Evolutionary conservation across 1,140 invertebrate species (phyloP).

Genomic region (Chrysomallon squamiferum): DNA sequence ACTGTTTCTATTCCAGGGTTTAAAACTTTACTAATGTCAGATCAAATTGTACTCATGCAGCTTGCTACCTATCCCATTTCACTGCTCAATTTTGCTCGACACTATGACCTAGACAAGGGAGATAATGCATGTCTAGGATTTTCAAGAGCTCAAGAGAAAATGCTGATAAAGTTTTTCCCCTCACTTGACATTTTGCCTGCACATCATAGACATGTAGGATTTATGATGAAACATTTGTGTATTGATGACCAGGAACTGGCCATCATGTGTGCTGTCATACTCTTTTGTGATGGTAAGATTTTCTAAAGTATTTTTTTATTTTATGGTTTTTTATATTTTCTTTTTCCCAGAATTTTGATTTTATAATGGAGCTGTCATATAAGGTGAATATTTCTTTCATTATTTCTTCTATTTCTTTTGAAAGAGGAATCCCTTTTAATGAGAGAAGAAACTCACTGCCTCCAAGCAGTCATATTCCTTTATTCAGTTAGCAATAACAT

Average conservation of each 20-base stretch:
- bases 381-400: too few relatives aligned
- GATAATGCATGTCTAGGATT: slow-evolving; percentile 51
- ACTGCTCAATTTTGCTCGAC: slow-evolving; percentile 31
- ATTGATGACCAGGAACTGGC: slow-evolving; percentile 37
- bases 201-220: slow-evolving; percentile 39
- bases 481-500: too few relatives aligned
- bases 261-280: slow-evolving; percentile 34
- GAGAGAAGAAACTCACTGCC: too few relatives aligned
- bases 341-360: too few relatives aligned
- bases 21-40: slow-evolving; percentile 29
- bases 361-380: too few relatives aligned
- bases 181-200: slow-evolving; percentile 28
- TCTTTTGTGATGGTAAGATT: slow-evolving; percentile 35
- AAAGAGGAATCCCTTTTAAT: too few relatives aligned
- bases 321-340: too few relatives aligned
- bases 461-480: too few relatives aligned
- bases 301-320: too few relatives aligned
- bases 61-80: slow-evolving; percentile 41
- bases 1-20: slow-evolving; percentile 35
- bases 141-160: slow-evolving; percentile 25
- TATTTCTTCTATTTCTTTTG: too few relatives aligned
- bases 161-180: slow-evolving; percentile 35
- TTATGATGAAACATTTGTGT: slow-evolving; percentile 29
- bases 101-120: slow-evolving; percentile 33
- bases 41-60: slow-evolving; percentile 42